Percentiles rank a stretch among this genome's conserved stretches.
Evolutionary conservation across 2,888 invertebrate genomes (phyloP).

Genomic region (Altica lythri): DNA sequence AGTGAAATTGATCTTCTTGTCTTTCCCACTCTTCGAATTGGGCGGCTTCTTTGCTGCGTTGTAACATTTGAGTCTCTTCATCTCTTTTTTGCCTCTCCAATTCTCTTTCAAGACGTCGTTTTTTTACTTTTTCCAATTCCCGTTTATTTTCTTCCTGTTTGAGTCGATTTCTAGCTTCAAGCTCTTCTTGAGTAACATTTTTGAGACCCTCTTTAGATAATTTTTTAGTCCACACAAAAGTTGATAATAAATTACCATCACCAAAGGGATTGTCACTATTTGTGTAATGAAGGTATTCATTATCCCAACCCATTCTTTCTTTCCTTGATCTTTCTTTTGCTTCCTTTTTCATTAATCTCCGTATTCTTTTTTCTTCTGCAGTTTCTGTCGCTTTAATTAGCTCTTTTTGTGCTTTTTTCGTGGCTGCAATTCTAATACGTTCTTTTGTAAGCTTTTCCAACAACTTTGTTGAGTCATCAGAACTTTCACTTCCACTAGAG

Average conservation of each 20-base stretch:
- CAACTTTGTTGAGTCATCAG: constrained; percentile 51
- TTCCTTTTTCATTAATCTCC: constrained; percentile 88
- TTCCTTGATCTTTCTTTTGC: constrained; percentile 86
- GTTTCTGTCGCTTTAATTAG: constrained; percentile 87
- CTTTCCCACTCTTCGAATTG: constrained; percentile 92
- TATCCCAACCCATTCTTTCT: constrained; percentile 97
- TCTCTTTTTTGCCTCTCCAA: constrained; percentile 81
- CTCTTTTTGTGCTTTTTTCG: constrained; percentile 73
- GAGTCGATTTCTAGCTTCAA: constrained; percentile 80
- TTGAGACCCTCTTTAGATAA: constrained; percentile 89
- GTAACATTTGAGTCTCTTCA: constrained; percentile 81
- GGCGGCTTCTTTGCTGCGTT: constrained; percentile 87
- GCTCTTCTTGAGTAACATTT: constrained; percentile 74
- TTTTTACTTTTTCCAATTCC: constrained; percentile 93
- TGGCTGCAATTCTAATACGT: constrained; percentile 67
- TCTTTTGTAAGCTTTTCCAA: constrained; percentile 76
- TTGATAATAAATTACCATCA: constrained; percentile 90
- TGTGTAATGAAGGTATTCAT: constrained; percentile 94
- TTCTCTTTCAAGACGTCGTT: constrained; percentile 86
- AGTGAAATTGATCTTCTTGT: constrained; percentile 96
- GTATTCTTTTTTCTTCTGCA: constrained; percentile 85
- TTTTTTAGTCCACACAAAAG: constrained; percentile 97
- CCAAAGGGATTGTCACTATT: constrained; percentile 99
- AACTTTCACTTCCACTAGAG: constrained; percentile 29
- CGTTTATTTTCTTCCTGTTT: constrained; percentile 90